Percentiles rank a stretch among this genome's conserved stretches.
Conservation (phyloP, 2,113 vertebrate species). For the Leptobrachium leishanense region DNA sequence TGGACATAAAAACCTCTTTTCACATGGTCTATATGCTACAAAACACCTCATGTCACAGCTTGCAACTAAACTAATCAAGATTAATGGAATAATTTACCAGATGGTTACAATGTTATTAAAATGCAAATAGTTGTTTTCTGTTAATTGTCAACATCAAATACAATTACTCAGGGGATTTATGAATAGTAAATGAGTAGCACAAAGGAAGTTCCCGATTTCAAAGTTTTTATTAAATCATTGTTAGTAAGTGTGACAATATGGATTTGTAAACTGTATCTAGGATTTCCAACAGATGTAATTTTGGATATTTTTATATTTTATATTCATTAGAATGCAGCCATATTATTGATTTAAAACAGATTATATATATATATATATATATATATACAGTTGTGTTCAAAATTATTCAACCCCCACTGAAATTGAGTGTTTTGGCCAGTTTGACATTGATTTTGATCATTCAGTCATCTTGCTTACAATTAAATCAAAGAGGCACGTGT, state of each 20-base stretch:
- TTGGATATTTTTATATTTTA: no score
- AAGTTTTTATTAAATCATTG: background rate
- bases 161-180: constrained; percentile 78
- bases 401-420: no score
- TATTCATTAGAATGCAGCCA: no score
- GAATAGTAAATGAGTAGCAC: constrained; percentile 59
- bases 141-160: constrained; percentile 88
- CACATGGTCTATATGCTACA: constrained; percentile 64
- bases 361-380: no score
- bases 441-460: no score
- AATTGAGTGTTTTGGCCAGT: no score
- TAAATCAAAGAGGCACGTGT: no score
- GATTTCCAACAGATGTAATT: background rate
- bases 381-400: no score
- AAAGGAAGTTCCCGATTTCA: constrained; percentile 37
- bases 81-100: constrained; percentile 92
- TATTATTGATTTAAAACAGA: no score
- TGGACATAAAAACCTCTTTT: constrained; percentile 54
- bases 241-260: background rate
- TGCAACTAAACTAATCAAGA: constrained; percentile 87
- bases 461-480: no score
- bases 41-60: constrained; percentile 69
- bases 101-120: constrained; percentile 94
- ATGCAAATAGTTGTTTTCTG: constrained; percentile 93
- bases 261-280: background rate